A percentile compares a stretch with the other conserved stretches of the same genome.
These are phyloP conservation scores for Aphis craccivora DNA, from an alignment of 1,140 invertebrate genomes.

Conservation along the genomic window DNA sequence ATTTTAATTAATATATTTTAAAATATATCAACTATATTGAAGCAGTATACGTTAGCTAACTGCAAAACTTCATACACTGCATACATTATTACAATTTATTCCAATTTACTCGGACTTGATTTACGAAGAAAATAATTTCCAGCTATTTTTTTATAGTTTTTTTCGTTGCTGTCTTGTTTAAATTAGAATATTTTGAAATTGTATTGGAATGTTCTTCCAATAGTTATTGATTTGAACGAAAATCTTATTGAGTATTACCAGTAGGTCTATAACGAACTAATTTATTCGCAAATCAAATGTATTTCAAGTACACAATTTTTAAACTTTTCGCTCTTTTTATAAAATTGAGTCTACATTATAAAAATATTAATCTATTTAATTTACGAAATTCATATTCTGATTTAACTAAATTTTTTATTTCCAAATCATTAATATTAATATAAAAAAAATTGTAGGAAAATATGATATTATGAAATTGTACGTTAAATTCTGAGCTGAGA, in stretches of 20 bases:
- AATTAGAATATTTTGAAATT: neutral
- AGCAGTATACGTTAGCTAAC: neutral
- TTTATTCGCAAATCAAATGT: neutral
- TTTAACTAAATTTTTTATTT: neutral
- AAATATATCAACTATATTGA: neutral
- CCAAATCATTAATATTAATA: too few relatives aligned
- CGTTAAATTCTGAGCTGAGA: too few relatives aligned
- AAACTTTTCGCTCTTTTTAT: neutral
- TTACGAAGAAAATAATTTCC: neutral
- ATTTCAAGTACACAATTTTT: neutral
- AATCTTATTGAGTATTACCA: neutral
- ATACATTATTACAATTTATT: slow-evolving; percentile 37
- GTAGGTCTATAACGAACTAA: too few relatives aligned
- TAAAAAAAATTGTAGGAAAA: neutral
- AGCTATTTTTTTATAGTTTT: neutral
- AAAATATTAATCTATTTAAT: neutral
- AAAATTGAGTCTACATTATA: too few relatives aligned
- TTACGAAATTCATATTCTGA: neutral
- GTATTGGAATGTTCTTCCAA: neutral
- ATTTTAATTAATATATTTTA: neutral
- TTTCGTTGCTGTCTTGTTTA: neutral
- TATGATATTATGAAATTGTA: neutral
- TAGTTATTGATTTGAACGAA: neutral
- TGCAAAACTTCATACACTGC: neutral
- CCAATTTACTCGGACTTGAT: slow-evolving; percentile 18